Conservation (phyloP, 2,888 invertebrate species). For the Tortricodes alternella region DNA sequence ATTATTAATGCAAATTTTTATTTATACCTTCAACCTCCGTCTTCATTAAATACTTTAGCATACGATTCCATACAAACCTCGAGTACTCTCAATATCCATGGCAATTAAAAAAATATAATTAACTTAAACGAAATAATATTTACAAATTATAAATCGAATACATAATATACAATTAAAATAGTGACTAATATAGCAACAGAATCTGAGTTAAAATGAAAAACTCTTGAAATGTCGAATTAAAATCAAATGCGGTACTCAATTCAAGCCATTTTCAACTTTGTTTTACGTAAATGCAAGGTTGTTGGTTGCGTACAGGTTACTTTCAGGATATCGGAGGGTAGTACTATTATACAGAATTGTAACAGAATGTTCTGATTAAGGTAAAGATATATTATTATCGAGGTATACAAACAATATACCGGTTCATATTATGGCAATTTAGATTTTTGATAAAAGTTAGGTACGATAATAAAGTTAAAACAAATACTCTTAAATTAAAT, state of each 20-base stretch:
- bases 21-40: conserved; percentile 77
- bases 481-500: conserved; percentile 69
- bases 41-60: conserved; percentile 74
- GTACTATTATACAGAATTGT: conserved; percentile 53
- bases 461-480: conserved; percentile 73
- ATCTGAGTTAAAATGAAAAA: conserved; percentile 60
- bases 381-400: conserved; percentile 26
- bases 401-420: conserved; percentile 61
- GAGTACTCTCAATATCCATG: conserved; percentile 74
- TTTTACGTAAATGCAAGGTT: conserved; percentile 57
- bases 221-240: conserved; percentile 45
- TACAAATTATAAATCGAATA: conserved; percentile 78
- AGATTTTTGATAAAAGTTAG: conserved; percentile 66
- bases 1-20: conserved; percentile 76
- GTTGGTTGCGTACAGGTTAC: conserved; percentile 40
- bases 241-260: conserved; percentile 51
- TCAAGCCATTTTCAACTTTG: conserved; percentile 46
- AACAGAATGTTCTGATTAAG: conserved; percentile 44
- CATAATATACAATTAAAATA: conserved; percentile 80
- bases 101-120: conserved; percentile 75
- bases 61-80: conserved; percentile 66
- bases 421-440: conserved; percentile 75
- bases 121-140: conserved; percentile 75
- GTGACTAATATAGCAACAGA: conserved; percentile 74
- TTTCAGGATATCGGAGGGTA: conserved; percentile 61